Percentiles rank a stretch among this genome's conserved stretches.
Conservation (phyloP, 2,797 vertebrate species). For the Eremophila alpestris region DNA sequence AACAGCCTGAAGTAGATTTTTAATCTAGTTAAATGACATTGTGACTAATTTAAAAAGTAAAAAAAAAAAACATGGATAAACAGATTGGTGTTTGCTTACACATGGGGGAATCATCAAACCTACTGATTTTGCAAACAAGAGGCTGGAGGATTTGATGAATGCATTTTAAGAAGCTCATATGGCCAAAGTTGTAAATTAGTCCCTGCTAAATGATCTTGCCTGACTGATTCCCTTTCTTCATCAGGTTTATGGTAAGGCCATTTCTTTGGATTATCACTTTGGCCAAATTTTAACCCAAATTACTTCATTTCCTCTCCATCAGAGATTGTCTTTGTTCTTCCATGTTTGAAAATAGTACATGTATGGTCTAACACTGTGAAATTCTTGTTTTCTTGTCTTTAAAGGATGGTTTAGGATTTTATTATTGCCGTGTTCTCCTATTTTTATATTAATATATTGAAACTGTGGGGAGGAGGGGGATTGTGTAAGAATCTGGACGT, state of each 20-base stretch:
- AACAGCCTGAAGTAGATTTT: neutral
- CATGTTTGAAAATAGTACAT: neutral
- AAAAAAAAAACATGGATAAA: neutral
- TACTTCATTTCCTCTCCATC: neutral
- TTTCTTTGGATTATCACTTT: neutral
- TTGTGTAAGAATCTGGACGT: neutral
- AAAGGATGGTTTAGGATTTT: neutral
- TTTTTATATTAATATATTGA: neutral
- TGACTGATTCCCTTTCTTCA: neutral
- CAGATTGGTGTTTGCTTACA: neutral
- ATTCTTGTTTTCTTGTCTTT: neutral
- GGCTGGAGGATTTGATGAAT: neutral
- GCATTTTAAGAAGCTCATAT: neutral
- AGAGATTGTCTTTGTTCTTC: neutral
- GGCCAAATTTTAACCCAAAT: neutral
- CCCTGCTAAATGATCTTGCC: neutral
- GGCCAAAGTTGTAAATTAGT: neutral
- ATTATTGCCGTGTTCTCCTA: neutral
- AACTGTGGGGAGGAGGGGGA: fast-evolving
- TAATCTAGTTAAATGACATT: neutral
- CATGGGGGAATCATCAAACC: neutral
- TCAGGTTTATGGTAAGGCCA: neutral
- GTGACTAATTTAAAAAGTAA: neutral
- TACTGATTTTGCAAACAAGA: neutral
- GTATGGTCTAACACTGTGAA: neutral